Percentiles rank a stretch among this genome's conserved stretches.
Evolutionary conservation across 2,113 vertebrate genomes (phyloP).

Genomic region (Marcusenius ussheri): DNA sequence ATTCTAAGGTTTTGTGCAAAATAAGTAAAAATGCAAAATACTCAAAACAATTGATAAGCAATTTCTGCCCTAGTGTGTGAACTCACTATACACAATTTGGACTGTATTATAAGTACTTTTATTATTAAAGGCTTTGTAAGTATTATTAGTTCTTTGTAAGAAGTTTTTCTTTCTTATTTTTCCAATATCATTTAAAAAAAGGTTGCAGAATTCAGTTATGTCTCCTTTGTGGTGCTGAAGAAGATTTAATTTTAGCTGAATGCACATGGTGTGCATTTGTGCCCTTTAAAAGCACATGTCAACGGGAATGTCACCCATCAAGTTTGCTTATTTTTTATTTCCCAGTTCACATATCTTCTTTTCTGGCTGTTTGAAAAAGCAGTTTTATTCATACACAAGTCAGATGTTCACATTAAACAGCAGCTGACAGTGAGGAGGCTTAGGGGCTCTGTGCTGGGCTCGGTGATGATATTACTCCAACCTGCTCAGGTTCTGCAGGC

Average conservation of each 20-base stretch:
- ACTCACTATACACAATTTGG: background rate
- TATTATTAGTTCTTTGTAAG: too few species aligned
- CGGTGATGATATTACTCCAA: background rate
- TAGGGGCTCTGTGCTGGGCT: background rate
- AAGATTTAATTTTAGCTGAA: conserved; percentile 4
- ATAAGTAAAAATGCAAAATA: background rate
- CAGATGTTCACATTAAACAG: background rate
- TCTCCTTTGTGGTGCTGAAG: background rate
- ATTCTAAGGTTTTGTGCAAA: background rate
- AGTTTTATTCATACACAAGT: background rate
- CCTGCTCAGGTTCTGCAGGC: background rate
- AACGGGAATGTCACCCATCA: background rate
- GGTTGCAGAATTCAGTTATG: background rate
- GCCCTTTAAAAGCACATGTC: background rate
- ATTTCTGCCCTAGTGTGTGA: background rate
- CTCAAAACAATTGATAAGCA: background rate
- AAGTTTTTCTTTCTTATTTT: background rate
- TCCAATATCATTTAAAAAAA: background rate
- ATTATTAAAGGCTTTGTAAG: too few species aligned
- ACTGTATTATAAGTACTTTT: background rate
- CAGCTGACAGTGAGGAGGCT: background rate
- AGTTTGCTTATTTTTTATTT: background rate
- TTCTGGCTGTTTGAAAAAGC: background rate
- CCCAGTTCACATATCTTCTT: background rate
- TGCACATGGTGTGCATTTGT: background rate